Evolutionary conservation across 1,140 invertebrate species (phyloP).

Genomic region (Meteorus sp.): DNA sequence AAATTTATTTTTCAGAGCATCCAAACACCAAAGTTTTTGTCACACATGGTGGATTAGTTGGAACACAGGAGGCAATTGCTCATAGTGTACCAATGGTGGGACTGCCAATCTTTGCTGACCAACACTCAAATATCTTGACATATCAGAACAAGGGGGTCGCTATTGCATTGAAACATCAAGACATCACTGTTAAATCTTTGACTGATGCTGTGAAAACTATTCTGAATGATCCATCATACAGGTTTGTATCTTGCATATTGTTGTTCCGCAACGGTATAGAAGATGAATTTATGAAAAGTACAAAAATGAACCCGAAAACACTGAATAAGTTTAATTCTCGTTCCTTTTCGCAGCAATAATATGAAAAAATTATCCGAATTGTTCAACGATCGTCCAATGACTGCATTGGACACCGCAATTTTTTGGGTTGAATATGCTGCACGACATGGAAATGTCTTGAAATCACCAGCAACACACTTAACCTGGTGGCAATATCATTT

Average conservation of each 20-base stretch:
- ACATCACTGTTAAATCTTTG: conserved; percentile 43
- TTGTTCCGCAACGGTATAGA: too few species aligned
- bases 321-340: too few species aligned
- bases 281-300: neutral
- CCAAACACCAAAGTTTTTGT: conserved; percentile 64
- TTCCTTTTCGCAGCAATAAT: conserved; percentile 17
- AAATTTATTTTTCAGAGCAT: conserved; percentile 40
- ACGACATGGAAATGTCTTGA: conserved; percentile 44
- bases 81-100: conserved; percentile 73
- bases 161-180: conserved; percentile 33
- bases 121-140: conserved; percentile 62
- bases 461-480: conserved; percentile 35
- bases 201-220: conserved; percentile 38
- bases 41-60: conserved; percentile 74
- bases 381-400: conserved; percentile 33
- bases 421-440: conserved; percentile 63
- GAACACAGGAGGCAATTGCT: conserved; percentile 73
- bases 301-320: too few species aligned
- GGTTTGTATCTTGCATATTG: conserved; percentile 31
- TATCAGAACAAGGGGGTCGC: conserved; percentile 42
- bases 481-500: conserved; percentile 40
- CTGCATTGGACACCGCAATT: conserved; percentile 57
- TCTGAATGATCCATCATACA: conserved; percentile 41
- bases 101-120: conserved; percentile 73
- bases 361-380: conserved; percentile 14